Evolutionary conservation across 2,888 invertebrate species (phyloP).

Genomic region (Timema cristinae): DNA sequence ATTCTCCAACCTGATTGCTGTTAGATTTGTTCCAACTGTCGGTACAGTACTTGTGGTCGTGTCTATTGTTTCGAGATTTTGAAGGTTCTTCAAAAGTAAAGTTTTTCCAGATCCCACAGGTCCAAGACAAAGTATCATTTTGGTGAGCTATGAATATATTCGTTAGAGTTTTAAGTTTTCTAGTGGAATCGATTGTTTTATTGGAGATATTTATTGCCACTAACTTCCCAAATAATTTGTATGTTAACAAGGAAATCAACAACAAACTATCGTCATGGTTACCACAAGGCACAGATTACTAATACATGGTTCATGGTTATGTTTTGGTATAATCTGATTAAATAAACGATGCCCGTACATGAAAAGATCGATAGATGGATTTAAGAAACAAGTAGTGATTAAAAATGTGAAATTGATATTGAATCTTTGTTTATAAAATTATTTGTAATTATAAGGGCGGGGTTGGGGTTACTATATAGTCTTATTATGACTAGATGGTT

Average conservation of each 20-base stretch:
- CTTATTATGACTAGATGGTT: no score
- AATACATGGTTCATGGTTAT: neutral
- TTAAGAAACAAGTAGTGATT: no score
- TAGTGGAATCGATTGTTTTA: neutral
- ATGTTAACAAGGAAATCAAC: no score
- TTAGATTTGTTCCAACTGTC: constrained; percentile 75
- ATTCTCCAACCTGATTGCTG: constrained; percentile 54
- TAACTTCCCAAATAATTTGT: neutral
- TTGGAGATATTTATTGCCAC: neutral
- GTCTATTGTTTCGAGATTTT: constrained; percentile 65
- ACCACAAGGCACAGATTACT: neutral
- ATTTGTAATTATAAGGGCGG: no score
- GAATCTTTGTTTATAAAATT: no score
- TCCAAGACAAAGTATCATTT: constrained; percentile 65
- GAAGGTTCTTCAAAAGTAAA: constrained; percentile 67
- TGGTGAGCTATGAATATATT: constrained; percentile 19
- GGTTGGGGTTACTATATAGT: no score
- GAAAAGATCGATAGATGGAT: no score
- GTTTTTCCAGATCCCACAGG: constrained; percentile 80
- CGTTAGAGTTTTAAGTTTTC: neutral
- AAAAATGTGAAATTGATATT: no score
- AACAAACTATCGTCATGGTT: neutral
- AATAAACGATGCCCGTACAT: no score
- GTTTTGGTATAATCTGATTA: no score
- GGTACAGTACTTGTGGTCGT: constrained; percentile 74